These are phyloP conservation scores for Leptatherina wallacei DNA, from an alignment of 2,797 vertebrate species.

Conservation along the genomic window DNA sequence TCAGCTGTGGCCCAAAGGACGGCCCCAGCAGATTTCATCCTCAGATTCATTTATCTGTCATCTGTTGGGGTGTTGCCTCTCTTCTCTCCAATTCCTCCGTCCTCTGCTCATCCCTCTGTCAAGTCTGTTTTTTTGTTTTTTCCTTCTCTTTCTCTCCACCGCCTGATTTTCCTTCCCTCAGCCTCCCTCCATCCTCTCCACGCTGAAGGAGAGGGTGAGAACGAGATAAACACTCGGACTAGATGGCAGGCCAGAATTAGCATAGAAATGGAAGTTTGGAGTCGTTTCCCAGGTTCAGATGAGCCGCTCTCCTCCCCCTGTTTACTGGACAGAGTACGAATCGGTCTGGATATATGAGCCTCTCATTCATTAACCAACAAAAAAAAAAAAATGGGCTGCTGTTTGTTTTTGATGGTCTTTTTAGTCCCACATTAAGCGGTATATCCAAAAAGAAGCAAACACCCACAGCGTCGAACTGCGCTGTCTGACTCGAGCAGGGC, in stretches of 20 bases:
- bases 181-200: conserved; percentile 44
- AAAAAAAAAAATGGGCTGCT: not conserved
- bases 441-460: conserved; percentile 8
- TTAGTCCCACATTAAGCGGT: not conserved
- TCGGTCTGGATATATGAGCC: conserved; percentile 36
- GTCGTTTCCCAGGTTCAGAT: conserved; percentile 79
- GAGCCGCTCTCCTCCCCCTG: conserved; percentile 70
- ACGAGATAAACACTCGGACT: conserved; percentile 78
- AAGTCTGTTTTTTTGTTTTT: conserved; percentile 44
- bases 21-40: conserved; percentile 72
- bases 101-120: conserved; percentile 58
- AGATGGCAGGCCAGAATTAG: conserved; percentile 76
- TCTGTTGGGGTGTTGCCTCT: conserved; percentile 74
- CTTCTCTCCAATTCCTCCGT: conserved; percentile 35
- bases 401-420: not conserved
- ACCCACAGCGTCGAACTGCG: conserved; percentile 15
- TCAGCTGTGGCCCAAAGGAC: conserved; percentile 74
- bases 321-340: conserved; percentile 51
- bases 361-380: conserved; percentile 8
- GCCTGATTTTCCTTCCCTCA: conserved; percentile 35
- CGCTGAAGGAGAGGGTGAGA: conserved; percentile 52
- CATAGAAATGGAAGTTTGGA: conserved; percentile 84
- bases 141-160: not conserved
- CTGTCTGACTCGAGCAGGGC: conserved; percentile 24
- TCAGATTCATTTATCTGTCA: conserved; percentile 79